These are phyloP conservation scores for Lampris incognitus DNA, from an alignment of 2,113 vertebrate genomes.

Conservation along the genomic window DNA sequence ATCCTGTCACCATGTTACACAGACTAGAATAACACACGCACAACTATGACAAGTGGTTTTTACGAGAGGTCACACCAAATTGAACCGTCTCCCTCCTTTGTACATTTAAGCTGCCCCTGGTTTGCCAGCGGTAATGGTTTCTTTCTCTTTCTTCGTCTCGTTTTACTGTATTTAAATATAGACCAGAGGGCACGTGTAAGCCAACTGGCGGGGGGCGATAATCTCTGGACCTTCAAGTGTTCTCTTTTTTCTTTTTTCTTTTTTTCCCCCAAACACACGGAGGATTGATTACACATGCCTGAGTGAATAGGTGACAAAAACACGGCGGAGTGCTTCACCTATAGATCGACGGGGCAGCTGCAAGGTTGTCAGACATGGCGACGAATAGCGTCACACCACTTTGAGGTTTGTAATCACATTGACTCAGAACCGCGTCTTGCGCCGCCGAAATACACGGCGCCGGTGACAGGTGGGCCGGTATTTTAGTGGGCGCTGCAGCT, in stretches of 20 bases:
- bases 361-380: conserved; percentile 50
- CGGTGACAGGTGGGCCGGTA: conserved; percentile 61
- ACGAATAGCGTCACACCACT: conserved; percentile 60
- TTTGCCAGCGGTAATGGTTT: conserved; percentile 70
- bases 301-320: conserved; percentile 85
- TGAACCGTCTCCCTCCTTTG: conserved; percentile 39
- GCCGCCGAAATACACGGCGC: conserved; percentile 48
- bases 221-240: conserved; percentile 82
- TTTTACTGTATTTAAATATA: conserved; percentile 81
- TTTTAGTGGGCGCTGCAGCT: conserved; percentile 29
- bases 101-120: conserved; percentile 55
- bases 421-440: conserved; percentile 56
- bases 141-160: conserved; percentile 54
- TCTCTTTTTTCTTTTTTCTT: conserved; percentile 19
- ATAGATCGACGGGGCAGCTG: conserved; percentile 71
- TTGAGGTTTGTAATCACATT: conserved; percentile 58
- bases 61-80: conserved; percentile 7
- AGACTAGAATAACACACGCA: neutral
- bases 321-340: conserved; percentile 60
- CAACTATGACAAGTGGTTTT: neutral
- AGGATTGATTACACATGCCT: conserved; percentile 79
- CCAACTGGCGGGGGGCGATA: conserved; percentile 78
- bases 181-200: conserved; percentile 69
- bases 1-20: neutral
- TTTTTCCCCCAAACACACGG: conserved; percentile 63